Evolutionary conservation across 2,888 invertebrate genomes (phyloP), one percentile per base, ranked within the genome.

Genomic region (Cordylochernes scorpioides): DNA sequence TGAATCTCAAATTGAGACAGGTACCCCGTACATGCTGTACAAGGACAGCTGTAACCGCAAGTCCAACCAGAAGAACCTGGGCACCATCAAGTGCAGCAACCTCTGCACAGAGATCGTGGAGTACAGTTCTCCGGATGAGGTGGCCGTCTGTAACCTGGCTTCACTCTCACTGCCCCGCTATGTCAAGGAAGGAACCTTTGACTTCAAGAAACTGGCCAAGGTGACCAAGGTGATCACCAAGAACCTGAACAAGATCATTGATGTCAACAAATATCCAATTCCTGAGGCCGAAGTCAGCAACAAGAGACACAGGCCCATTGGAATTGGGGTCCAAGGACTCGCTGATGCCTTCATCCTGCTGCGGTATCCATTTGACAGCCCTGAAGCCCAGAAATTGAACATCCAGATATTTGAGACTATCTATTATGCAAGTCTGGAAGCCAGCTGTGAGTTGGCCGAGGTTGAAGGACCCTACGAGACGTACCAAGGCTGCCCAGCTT

Each of bases 51-150:
- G 94, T 49, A 97, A 97, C 50, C 59, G 73, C 2, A 97, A 97
- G 57, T 82, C 82, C 34, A 97, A 97, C 53, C 97, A 99, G 47
- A 73, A 94, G 53, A 91, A 97, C 57, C 58, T 97, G 33, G 97
- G 97, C 9, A 94, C 94, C 1, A 97, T 97, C 42, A 88, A 86
- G 55, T 82, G 88, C 53, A 84, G 86, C 45, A 97, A 97, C 53
- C 60, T 97, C 19, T 97, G 94, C 51, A 94, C 97, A 1, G 97
- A 99, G 63, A 80, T 97, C 42, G 68, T 97, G 1, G 78, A 97
- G 52, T 97, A 86, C 53, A 80, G 78, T 3, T 65, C 78, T 9
- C 56, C 68, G 2, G 80, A 86, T 54, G 91, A 94, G 63, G 54
- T 88, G 16, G 94, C 94, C 4, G 94, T 91, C 1, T 97, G 94